Evolutionary conservation across 2,113 vertebrate genomes (phyloP), one percentile per base, ranked within the genome.

Genomic region (Thamnophis sirtalis): DNA sequence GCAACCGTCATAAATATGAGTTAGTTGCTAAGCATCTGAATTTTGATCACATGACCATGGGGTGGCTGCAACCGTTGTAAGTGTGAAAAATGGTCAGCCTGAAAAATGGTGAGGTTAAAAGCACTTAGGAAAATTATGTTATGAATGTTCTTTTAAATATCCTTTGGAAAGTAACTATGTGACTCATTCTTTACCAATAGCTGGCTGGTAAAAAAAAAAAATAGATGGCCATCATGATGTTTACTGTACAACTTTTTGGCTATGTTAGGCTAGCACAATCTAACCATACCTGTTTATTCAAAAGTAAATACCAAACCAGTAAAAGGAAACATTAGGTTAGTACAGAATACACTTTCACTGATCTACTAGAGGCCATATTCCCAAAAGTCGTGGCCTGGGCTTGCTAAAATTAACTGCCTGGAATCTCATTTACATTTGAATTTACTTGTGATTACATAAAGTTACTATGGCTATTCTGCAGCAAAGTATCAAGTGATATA

Each of bases 121-220:
- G 63, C 63, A 68, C 28, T 13, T n/a, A n/a, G 28, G 26, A n/a
- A 68, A 73, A 48, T 38, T 91, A 93, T 93, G 50, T 91, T 84
- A 89, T 8, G 87, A 90, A 84, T 90, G 48, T 28, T 28, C 51
- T 90, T 54, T 56, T 84, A 54, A 89, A 87, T 89, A 50, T 92
- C 90, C 58, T 88, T 63, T 91, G 88, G 26, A 17, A 58, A 84
- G 90, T 85, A 86, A 19, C 21, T 92, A 24, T 38, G n/a, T 54
- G 94, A 63, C 93, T 91, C 91, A 87, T 92, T 87, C 38, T 95
- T 92, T 94, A 50, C 49, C 92, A 91, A 88, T 88, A 95, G 92
- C 7, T 6, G 91, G 89, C 60, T 24, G 21, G 90, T 43, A 56
- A 92, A 28, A n/a, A n/a, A n/a, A n/a, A n/a, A n/a, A 89, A 85